Conservation (phyloP, 2,797 vertebrate genomes). For the Dendrocincla tyrannina region DNA sequence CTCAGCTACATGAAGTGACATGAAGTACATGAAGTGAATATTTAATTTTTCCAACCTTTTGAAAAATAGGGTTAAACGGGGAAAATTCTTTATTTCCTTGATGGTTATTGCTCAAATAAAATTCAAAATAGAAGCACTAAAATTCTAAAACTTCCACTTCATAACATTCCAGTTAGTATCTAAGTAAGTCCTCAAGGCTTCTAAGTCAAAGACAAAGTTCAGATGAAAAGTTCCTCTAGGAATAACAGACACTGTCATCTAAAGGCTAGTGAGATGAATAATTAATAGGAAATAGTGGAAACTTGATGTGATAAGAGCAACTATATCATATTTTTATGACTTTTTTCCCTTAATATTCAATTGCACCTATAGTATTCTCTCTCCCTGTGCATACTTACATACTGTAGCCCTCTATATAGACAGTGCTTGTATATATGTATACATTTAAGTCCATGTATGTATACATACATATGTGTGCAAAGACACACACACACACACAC, state of each 20-base stretch:
- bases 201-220: constrained; percentile 14
- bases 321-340: background rate
- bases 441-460: background rate
- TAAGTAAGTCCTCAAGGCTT: constrained; percentile 31
- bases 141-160: background rate
- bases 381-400: rapidly evolving
- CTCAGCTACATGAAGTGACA: background rate
- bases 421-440: background rate
- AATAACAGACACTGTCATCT: background rate
- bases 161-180: background rate
- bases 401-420: background rate
- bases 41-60: background rate
- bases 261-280: constrained; percentile 13
- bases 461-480: rapidly evolving
- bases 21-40: too few species aligned
- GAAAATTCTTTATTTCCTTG: background rate
- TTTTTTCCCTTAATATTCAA: background rate
- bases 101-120: background rate
- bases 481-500: rapidly evolving
- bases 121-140: background rate
- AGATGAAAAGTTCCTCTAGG: background rate
- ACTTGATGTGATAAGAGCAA: background rate
- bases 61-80: background rate
- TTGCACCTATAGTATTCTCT: background rate
- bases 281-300: constrained; percentile 26